Evolutionary conservation across 2,113 vertebrate genomes (phyloP).

Genomic region (Prunella fulvescens): DNA sequence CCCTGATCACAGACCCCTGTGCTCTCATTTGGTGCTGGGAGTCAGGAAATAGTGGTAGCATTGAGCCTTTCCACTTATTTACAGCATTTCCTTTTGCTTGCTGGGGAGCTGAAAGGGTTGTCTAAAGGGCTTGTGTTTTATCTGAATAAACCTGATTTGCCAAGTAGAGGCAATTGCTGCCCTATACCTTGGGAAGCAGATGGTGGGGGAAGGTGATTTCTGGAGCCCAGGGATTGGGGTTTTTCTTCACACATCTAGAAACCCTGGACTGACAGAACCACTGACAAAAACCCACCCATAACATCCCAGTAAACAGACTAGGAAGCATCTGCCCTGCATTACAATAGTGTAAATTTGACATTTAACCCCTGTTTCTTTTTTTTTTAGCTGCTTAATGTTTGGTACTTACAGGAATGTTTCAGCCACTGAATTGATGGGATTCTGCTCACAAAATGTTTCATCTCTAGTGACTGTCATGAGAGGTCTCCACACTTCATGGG

Average conservation of each 20-base stretch:
- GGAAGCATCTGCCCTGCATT: slow-evolving; percentile 3
- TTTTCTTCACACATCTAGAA: background rate
- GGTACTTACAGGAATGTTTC: background rate
- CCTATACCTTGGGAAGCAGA: background rate
- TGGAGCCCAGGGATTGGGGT: background rate
- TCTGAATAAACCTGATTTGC: background rate
- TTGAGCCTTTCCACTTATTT: background rate
- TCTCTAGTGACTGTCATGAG: background rate
- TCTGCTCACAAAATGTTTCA: background rate
- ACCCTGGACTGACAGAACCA: background rate
- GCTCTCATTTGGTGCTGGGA: background rate
- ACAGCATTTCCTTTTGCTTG: background rate
- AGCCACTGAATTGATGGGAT: background rate
- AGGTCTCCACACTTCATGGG: background rate
- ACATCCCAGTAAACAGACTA: background rate
- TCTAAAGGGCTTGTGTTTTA: background rate
- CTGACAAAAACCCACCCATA: background rate
- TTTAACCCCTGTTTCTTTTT: background rate
- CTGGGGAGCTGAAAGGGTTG: background rate
- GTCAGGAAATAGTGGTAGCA: background rate
- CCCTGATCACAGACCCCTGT: background rate
- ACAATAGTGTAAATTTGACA: background rate
- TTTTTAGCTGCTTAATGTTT: background rate
- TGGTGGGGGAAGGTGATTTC: background rate
- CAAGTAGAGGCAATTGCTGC: background rate